phyloP scores from a whole-genome alignment of 2,113 vertebrate species.

The Python bivittatus region DNA sequence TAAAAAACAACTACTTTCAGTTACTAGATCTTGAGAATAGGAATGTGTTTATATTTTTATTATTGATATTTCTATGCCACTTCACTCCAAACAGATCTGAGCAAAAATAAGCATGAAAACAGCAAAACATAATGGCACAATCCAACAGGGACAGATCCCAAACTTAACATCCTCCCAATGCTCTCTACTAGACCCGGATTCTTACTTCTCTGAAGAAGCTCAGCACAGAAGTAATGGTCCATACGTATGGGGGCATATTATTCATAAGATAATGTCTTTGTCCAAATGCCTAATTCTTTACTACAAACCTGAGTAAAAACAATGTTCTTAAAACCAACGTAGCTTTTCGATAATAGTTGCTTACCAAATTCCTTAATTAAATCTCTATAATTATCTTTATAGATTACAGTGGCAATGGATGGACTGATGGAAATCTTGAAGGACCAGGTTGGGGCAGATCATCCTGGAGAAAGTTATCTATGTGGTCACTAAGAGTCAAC shows the following conservation, averaged over 20 bases:
- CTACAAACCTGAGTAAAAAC: neutral
- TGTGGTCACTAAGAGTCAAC: no score
- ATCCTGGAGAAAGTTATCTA: no score
- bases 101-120: neutral
- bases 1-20: neutral
- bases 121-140: neutral
- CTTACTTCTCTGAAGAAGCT: neutral
- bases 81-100: neutral
- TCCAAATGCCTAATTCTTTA: neutral
- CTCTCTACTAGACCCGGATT: neutral
- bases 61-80: neutral
- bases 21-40: constrained; percentile 33
- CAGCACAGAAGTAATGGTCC: neutral
- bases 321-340: constrained; percentile 30
- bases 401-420: neutral
- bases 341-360: constrained; percentile 22
- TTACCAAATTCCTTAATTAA: constrained; percentile 8
- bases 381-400: constrained; percentile 16
- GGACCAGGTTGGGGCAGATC: no score
- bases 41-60: neutral
- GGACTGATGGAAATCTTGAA: no score
- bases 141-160: neutral
- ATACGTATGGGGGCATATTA: neutral
- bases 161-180: neutral
- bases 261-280: constrained; percentile 1